Evolutionary conservation across 2,797 vertebrate species (phyloP).

Genomic region (Manis crassicaudata): DNA sequence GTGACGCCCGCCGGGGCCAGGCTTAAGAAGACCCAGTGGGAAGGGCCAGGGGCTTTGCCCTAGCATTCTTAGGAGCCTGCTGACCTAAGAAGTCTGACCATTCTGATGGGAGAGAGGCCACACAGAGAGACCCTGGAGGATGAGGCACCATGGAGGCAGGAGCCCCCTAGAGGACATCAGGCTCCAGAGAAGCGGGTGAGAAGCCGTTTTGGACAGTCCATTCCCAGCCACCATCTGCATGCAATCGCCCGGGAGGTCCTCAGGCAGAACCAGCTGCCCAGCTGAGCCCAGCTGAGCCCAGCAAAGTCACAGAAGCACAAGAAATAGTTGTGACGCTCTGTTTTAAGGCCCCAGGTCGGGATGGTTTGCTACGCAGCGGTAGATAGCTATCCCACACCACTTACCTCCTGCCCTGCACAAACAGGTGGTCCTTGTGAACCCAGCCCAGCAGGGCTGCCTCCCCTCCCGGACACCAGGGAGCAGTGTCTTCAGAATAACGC

Average conservation of each 20-base stretch:
- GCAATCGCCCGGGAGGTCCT: background rate
- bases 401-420: background rate
- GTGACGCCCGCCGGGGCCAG: background rate
- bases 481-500: background rate
- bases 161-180: background rate
- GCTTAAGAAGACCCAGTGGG: background rate
- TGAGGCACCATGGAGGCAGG: background rate
- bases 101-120: background rate
- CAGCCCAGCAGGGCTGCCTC: background rate
- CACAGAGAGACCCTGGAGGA: background rate
- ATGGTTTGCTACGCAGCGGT: background rate
- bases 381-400: background rate
- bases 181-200: background rate
- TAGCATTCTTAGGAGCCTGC: background rate
- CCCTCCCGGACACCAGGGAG: background rate
- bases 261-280: background rate
- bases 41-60: background rate
- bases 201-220: background rate
- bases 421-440: background rate
- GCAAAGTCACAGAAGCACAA: background rate
- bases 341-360: background rate
- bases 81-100: background rate
- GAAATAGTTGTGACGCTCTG: too few species aligned
- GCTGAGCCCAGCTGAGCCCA: background rate
- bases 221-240: background rate